These are phyloP conservation scores for Dicycla oo DNA, from an alignment of 2,888 invertebrate genomes.

Conservation along the genomic window DNA sequence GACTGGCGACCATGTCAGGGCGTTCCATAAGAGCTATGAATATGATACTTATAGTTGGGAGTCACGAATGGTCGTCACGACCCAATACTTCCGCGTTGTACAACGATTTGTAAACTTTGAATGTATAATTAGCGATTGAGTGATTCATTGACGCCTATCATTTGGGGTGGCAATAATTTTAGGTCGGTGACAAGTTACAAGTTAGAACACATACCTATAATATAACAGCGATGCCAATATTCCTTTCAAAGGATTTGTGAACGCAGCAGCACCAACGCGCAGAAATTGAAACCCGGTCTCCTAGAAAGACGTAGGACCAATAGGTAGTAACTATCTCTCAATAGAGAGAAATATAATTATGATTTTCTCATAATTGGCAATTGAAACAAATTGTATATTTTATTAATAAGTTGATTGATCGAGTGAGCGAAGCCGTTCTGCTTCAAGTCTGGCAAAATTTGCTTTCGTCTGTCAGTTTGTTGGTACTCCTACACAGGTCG, in stretches of 20 bases:
- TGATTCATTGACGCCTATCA: constrained; percentile 18
- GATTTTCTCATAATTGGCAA: background rate
- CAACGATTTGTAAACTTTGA: constrained; percentile 59
- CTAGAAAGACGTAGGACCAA: too few species aligned
- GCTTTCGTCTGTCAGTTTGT: too few species aligned
- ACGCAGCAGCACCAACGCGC: background rate
- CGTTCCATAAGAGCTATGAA: constrained; percentile 29
- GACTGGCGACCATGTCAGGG: constrained; percentile 39
- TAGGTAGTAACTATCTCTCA: too few species aligned
- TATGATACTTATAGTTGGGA: constrained; percentile 28
- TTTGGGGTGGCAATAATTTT: constrained; percentile 4
- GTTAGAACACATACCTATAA: background rate
- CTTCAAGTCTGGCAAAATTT: too few species aligned
- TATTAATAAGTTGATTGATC: too few species aligned
- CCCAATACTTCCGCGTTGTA: constrained; percentile 63
- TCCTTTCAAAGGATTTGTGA: background rate
- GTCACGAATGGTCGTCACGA: constrained; percentile 65
- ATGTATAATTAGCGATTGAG: constrained; percentile 63
- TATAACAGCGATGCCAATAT: background rate
- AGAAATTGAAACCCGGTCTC: background rate
- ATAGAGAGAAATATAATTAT: background rate
- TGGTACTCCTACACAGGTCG: too few species aligned
- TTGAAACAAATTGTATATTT: background rate
- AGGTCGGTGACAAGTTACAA: background rate
- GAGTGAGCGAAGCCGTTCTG: too few species aligned